phyloP scores from a whole-genome alignment of 1,140 invertebrate genomes.

The Agrypnia vestita region DNA sequence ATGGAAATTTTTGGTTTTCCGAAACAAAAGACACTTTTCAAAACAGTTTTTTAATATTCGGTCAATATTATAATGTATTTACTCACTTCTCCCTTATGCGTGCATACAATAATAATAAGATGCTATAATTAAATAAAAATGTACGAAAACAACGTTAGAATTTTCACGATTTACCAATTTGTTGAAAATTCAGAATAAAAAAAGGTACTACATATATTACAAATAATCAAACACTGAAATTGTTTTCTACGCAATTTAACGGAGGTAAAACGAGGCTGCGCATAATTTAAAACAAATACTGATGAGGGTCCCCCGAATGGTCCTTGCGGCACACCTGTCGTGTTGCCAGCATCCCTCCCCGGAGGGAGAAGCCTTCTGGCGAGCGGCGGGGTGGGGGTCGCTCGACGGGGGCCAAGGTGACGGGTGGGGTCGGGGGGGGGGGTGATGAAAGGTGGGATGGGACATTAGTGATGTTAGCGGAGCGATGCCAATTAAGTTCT shows the following conservation, averaged over 20 bases:
- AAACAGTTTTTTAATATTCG: too few relatives aligned
- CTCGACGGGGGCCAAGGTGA: too few relatives aligned
- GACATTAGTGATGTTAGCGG: slow-evolving; percentile 46
- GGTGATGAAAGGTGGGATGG: slow-evolving; percentile 10
- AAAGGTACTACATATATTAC: not conserved
- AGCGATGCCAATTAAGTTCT: slow-evolving; percentile 50
- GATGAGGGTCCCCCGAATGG: slow-evolving; percentile 29
- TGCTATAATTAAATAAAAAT: too few relatives aligned
- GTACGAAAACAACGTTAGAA: too few relatives aligned
- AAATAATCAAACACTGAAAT: slow-evolving; percentile 13
- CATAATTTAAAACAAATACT: slow-evolving; percentile 47
- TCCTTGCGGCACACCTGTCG: slow-evolving; percentile 38
- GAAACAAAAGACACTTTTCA: too few relatives aligned
- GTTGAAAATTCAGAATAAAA: not conserved
- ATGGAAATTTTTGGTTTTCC: too few relatives aligned
- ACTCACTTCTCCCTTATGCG: too few relatives aligned
- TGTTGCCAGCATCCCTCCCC: slow-evolving; percentile 2
- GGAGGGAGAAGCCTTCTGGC: not conserved
- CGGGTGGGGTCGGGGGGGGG: slow-evolving; percentile 4
- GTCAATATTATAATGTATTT: too few relatives aligned
- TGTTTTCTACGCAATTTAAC: slow-evolving; percentile 24
- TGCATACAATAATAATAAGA: too few relatives aligned
- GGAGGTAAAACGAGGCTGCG: slow-evolving; percentile 28
- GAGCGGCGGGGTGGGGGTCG: not conserved
- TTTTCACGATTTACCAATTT: not conserved